These are phyloP conservation scores for Leptosomus discolor DNA, from an alignment of 2,113 vertebrate genomes.

Conservation along the genomic window DNA sequence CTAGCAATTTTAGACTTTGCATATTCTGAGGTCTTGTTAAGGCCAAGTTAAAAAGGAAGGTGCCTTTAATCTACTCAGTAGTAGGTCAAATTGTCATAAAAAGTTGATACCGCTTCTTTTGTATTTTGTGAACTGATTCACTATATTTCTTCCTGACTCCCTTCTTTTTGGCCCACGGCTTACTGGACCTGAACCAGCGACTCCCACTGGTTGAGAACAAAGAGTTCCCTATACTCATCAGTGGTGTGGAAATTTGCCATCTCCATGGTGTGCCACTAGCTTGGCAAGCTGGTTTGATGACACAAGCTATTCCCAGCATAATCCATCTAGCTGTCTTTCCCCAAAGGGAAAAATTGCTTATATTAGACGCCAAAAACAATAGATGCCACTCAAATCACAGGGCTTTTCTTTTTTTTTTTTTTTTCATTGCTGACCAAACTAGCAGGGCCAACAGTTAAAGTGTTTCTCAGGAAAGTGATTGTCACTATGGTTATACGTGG, in stretches of 20 bases:
- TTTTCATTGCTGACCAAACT: neutral
- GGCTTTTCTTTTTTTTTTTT: neutral
- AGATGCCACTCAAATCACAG: neutral
- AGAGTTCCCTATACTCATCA: neutral
- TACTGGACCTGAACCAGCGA: neutral
- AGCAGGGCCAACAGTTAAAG: neutral
- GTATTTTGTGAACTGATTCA: neutral
- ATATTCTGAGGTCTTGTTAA: neutral
- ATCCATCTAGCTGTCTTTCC: neutral
- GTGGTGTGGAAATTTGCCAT: neutral
- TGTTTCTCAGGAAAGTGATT: slow-evolving; percentile 17
- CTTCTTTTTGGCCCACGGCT: neutral
- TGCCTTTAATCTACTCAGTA: neutral
- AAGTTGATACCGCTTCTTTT: neutral
- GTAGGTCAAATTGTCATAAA: neutral
- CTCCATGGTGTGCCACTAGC: neutral
- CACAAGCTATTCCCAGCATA: slow-evolving; percentile 3
- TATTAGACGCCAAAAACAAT: neutral
- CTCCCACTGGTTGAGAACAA: neutral
- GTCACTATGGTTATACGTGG: neutral
- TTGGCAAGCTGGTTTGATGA: slow-evolving; percentile 7
- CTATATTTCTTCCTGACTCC: neutral
- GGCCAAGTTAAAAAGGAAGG: neutral
- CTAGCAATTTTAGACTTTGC: neutral
- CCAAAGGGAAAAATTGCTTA: slow-evolving; percentile 19